phyloP scores from a whole-genome alignment of 2,797 vertebrate genomes.

The Scomberomorus guttatus region DNA sequence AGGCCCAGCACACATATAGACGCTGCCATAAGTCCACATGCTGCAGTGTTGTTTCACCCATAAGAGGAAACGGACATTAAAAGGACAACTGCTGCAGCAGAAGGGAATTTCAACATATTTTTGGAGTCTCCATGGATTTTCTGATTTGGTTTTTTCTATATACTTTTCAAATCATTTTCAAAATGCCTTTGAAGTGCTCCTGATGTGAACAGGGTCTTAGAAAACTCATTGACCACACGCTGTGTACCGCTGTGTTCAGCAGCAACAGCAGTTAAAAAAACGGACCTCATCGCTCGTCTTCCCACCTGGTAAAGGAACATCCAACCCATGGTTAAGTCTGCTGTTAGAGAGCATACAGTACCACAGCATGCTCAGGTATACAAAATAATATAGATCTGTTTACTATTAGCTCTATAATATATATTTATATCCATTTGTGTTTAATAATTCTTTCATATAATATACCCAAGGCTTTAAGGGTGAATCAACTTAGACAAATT shows the following conservation, averaged over 20 bases:
- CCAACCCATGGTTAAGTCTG: constrained; percentile 65
- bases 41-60: constrained; percentile 4
- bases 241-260: constrained; percentile 64
- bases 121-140: constrained; percentile 1
- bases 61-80: constrained; percentile 1
- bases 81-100: not conserved
- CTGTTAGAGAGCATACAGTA: constrained; percentile 75
- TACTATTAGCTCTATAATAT: constrained; percentile 68
- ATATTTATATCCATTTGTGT: constrained; percentile 42
- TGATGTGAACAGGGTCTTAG: constrained; percentile 70
- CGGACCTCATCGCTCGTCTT: constrained; percentile 71
- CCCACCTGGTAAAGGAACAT: constrained; percentile 63
- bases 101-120: constrained; percentile 11
- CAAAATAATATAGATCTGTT: constrained; percentile 76
- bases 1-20: constrained; percentile 15
- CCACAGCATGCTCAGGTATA: constrained; percentile 80
- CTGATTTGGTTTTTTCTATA: not conserved
- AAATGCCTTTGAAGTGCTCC: constrained; percentile 29
- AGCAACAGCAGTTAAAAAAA: constrained; percentile 83
- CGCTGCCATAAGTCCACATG: not conserved
- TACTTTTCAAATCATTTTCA: not conserved
- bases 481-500: constrained; percentile 71
- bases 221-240: constrained; percentile 78
- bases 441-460: constrained; percentile 73
- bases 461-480: constrained; percentile 80